Evolutionary conservation across 2,113 vertebrate genomes (phyloP).

Genomic region (Cyprinodon variegatus): DNA sequence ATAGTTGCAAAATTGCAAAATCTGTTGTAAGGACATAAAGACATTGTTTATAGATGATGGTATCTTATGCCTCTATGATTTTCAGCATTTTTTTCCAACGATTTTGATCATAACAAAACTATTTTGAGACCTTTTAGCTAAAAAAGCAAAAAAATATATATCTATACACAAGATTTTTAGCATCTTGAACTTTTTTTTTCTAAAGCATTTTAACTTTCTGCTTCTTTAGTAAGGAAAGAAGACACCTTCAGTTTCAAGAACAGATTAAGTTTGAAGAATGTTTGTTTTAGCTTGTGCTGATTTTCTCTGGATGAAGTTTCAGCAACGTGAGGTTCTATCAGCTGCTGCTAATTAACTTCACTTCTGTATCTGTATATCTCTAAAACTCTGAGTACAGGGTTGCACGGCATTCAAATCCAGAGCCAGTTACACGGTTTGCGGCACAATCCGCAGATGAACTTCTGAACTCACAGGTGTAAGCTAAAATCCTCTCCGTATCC

Average conservation of each 20-base stretch:
- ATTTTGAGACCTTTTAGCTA: too few species aligned
- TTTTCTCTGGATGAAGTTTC: background rate
- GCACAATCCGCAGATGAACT: constrained; percentile 41
- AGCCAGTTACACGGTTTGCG: constrained; percentile 2
- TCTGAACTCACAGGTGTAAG: constrained; percentile 55
- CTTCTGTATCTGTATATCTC: background rate
- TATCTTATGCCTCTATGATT: too few species aligned
- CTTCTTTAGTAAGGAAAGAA: background rate
- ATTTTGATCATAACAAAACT: too few species aligned
- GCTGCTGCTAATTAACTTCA: background rate
- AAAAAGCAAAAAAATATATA: too few species aligned
- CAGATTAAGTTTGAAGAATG: background rate
- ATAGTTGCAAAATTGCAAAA: too few species aligned
- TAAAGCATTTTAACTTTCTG: background rate
- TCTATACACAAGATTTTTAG: background rate
- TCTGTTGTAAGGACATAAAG: background rate
- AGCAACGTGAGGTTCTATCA: background rate
- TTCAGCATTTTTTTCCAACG: too few species aligned
- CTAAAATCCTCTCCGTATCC: constrained; percentile 23
- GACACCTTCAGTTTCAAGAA: background rate
- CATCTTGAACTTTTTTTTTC: too few species aligned
- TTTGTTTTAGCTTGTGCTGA: background rate
- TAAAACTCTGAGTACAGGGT: background rate
- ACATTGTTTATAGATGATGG: too few species aligned
- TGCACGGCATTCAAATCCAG: background rate